phyloP scores from a whole-genome alignment of 2,888 invertebrate genomes.

The Lamellibrachia columna region DNA sequence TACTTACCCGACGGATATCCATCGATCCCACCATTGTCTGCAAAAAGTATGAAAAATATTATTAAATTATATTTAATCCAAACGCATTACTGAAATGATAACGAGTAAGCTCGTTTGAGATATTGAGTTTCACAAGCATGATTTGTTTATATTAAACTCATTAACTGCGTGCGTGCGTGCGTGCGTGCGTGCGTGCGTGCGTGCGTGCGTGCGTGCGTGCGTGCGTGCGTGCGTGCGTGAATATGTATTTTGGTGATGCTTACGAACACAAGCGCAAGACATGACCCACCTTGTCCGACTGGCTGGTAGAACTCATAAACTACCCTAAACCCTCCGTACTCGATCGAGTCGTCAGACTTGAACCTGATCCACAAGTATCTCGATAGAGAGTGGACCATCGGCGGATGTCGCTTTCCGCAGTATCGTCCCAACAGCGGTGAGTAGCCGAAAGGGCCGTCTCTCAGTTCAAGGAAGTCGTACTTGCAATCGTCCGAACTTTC shows the following conservation, averaged over 20 bases:
- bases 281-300: neutral
- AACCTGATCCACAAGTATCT: conserved; percentile 83
- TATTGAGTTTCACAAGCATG: too few species aligned
- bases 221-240: neutral
- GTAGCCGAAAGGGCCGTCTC: conserved; percentile 81
- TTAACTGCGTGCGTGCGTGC: neutral
- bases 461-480: conserved; percentile 83
- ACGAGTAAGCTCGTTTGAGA: too few species aligned
- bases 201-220: neutral
- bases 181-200: too few species aligned
- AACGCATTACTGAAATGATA: too few species aligned
- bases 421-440: conserved; percentile 69
- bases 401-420: conserved; percentile 79
- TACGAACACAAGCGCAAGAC: neutral
- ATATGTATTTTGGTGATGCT: neutral
- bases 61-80: neutral
- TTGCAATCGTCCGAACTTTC: conserved; percentile 73
- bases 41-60: neutral
- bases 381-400: conserved; percentile 77
- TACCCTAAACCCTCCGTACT: conserved; percentile 81
- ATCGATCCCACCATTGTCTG: neutral
- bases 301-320: conserved; percentile 71
- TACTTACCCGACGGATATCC: conserved; percentile 6
- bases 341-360: conserved; percentile 82
- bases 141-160: neutral